Evolutionary conservation across 2,797 vertebrate genomes (phyloP).

Genomic region (Aplochiton taeniatus): DNA sequence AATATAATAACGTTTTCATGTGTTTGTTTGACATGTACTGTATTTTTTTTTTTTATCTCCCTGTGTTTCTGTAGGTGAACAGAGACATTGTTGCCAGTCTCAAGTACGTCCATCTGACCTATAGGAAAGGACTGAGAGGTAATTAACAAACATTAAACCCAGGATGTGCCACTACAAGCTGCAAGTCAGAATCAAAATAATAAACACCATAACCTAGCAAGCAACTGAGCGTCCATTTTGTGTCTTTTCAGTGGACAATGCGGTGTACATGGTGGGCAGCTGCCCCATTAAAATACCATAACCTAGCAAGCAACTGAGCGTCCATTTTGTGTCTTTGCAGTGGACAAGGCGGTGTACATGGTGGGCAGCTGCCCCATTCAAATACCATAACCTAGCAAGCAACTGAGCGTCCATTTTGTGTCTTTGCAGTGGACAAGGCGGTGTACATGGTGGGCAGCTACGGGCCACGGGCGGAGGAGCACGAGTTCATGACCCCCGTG

Average conservation of each 20-base stretch:
- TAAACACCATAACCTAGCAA: no score
- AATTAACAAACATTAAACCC: constrained; percentile 29
- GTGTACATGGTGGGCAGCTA: constrained; percentile 96
- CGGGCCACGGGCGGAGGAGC: constrained; percentile 82
- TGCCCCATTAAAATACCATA: no score
- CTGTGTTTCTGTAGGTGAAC: background rate
- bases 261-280: no score
- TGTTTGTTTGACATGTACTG: constrained; percentile 3
- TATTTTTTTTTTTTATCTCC: background rate
- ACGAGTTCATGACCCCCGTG: constrained; percentile 82
- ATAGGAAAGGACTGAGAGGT: constrained; percentile 81
- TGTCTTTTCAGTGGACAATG: constrained; percentile 81
- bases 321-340: no score
- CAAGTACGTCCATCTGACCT: constrained; percentile 85
- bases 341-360: no score
- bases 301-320: no score
- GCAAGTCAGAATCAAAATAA: no score
- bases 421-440: no score
- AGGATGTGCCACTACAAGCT: no score
- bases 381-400: no score
- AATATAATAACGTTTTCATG: background rate
- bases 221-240: constrained; percentile 2
- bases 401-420: no score
- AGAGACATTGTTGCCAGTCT: constrained; percentile 69
- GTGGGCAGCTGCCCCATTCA: no score